Base-by-base conservation (phyloP, 2,113 vertebrate species). In the Labeo catla region DNA sequence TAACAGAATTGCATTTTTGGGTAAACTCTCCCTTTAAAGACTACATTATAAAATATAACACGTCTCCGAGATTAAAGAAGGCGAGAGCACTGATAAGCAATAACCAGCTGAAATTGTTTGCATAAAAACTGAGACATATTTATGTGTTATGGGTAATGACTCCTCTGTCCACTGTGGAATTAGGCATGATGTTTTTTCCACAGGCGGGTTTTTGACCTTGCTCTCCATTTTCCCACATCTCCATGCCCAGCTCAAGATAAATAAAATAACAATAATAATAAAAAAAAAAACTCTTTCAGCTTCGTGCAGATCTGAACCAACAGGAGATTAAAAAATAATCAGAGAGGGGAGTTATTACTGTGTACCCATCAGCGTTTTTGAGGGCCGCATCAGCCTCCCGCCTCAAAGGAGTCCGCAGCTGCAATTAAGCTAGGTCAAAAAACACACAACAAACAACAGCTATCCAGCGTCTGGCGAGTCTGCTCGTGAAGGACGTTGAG, bases 271-370 rank as follows among this genome's bases (percentile, higher is more conserved):
- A 59, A 36, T 6, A 54, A 59, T 39, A 21, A 21, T 13, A 7
- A 57, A 72, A 72, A 9, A 9, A 39, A 81, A n/a, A 65, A n/a
- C 68, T 13, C 70, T 86, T 66, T 83, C 54, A 50, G 78, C 89
- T 87, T 63, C 1, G 45, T 84, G 86, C 50, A 73, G 57, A 89
- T 89, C 84, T 77, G 81, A 89, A 87, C 87, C 86, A 88, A 90
- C 87, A 84, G 77, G 84, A 87, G 86, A 90, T 89, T 87, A 87
- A 84, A 87, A 79, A 90, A 89, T 86, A 86, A 90, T 90, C 88
- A 86, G 76, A 49, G 45, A 86, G 52, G 84, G 76, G 83, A 86
- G 52, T 86, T 88, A 88, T 88, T 86, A 88, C 80, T 13, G 16
- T 8, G 8, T 61, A 83, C 80, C 85, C 83, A 90, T 90, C 84